Evolutionary conservation across 2,113 vertebrate species (phyloP), one percentile per base, ranked within the genome.

Genomic region (Thamnophis sirtalis): DNA sequence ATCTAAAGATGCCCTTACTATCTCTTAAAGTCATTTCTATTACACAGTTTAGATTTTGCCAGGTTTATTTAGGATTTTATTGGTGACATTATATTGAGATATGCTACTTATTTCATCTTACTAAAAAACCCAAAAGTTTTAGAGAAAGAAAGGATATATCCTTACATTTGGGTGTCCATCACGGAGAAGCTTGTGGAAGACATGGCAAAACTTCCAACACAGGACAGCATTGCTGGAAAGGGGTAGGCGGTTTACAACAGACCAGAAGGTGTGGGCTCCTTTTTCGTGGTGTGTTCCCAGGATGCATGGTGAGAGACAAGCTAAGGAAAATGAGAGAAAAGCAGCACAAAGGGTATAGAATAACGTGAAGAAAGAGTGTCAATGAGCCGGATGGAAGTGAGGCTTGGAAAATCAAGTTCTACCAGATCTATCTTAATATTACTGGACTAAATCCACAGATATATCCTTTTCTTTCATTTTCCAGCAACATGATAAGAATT

Each of bases 131-230:
- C 21, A 60, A 38, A 21, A 24, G 19, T n/a, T 56, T 84, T 28
- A 56, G 28, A n/a, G 73, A 17, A 9, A 17, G 0, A 0, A 3
- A 21, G 33, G 1, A 7, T 0, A 9, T 5, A 48, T 90, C 98
- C 99, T 97, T 96, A 99, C 99, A 0, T 98, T 98, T 0, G 98
- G 98, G 94, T 99, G 99, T 84, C 99, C 99, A 0, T 99, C 99
- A 2, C 99, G 98, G 92, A 99, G 98, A 9, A 99, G 98, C 90
- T 99, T 99, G 97, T 99, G 99, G 97, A 99, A 99, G 95, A 99
- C 99, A 0, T 99, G 99, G 97, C 99, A 99, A 97, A 99, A 99
- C 97, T 99, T 99, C 99, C 99, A 99, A 96, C 99, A 99, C 88
- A 99, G 98, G 92, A 99, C 98, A 0, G 99, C 99, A 0, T 99